phyloP scores from a whole-genome alignment of 1,140 invertebrate species.

The Bursaphelenchus mucronatus region DNA sequence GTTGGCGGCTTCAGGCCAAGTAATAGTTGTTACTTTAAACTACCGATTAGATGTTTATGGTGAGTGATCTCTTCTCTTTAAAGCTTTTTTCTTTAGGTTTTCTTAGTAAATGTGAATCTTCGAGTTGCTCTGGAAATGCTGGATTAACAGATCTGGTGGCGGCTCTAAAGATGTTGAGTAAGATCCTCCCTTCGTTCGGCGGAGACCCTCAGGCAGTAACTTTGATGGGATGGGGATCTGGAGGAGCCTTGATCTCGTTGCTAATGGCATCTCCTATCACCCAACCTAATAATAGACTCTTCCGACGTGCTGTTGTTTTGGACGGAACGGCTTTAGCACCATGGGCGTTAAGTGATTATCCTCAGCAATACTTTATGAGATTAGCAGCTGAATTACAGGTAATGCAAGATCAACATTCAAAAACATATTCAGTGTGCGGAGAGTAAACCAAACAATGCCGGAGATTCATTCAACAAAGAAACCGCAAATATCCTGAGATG shows the following conservation, averaged over 20 bases:
- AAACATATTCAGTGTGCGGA: neutral
- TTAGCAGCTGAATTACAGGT: conserved; percentile 51
- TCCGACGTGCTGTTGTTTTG: conserved; percentile 55
- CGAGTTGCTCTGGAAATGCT: conserved; percentile 55
- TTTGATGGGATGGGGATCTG: conserved; percentile 62
- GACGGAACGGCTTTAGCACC: conserved; percentile 56
- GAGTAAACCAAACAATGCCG: conserved; percentile 4
- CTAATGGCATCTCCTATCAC: conserved; percentile 60
- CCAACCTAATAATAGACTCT: conserved; percentile 55
- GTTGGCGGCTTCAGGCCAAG: conserved; percentile 54
- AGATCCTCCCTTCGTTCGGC: conserved; percentile 60
- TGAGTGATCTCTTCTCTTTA: conserved; percentile 10
- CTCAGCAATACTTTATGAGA: conserved; percentile 54
- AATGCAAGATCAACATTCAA: conserved; percentile 2
- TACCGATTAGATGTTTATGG: conserved; percentile 58
- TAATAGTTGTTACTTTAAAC: conserved; percentile 59
- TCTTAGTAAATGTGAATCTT: conserved; percentile 56
- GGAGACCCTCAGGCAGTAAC: conserved; percentile 62
- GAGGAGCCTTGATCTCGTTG: conserved; percentile 55
- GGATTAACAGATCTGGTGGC: conserved; percentile 58
- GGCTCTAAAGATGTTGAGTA: conserved; percentile 62
- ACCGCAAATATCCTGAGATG: conserved; percentile 42
- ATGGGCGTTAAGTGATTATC: conserved; percentile 55
- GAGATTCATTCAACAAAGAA: conserved; percentile 31
- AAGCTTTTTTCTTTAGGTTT: conserved; percentile 43